Evolutionary conservation across 2,888 invertebrate genomes (phyloP).

Genomic region (Drosophila neotestacea): DNA sequence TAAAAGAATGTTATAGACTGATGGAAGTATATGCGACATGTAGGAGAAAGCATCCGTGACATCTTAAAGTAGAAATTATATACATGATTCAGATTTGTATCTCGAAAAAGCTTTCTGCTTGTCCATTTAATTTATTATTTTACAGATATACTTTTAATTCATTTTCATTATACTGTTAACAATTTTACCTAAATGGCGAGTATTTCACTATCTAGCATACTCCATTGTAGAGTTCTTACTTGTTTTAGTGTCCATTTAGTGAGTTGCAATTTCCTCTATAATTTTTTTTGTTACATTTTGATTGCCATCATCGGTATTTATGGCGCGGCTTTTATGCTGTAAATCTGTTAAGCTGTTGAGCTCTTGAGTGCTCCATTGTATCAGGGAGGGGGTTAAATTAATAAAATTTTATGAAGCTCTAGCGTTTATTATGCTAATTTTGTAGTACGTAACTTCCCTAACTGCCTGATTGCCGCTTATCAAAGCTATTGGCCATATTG

Average conservation of each 20-base stretch:
- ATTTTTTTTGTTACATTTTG: conserved; percentile 13
- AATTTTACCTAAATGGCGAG: too few species aligned
- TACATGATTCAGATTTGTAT: too few species aligned
- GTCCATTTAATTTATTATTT: too few species aligned
- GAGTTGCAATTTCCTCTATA: conserved; percentile 11
- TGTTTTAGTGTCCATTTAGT: conserved; percentile 36
- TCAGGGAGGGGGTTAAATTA: conserved; percentile 46
- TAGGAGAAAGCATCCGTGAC: background rate
- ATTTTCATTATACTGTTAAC: too few species aligned
- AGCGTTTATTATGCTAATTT: conserved; percentile 76
- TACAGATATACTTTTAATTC: too few species aligned
- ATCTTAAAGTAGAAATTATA: too few species aligned
- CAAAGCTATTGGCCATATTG: conserved; percentile 62
- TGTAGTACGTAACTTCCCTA: conserved; percentile 8
- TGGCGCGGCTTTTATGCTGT: conserved; percentile 50
- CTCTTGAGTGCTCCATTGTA: conserved; percentile 59
- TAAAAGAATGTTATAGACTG: background rate
- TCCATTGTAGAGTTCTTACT: background rate
- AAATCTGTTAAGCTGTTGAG: conserved; percentile 78
- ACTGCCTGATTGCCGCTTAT: conserved; percentile 63
- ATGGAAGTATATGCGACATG: background rate
- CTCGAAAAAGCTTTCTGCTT: too few species aligned
- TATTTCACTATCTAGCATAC: background rate
- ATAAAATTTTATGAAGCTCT: conserved; percentile 71
- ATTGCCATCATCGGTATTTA: conserved; percentile 54